Evolutionary conservation across 2,113 vertebrate genomes (phyloP), one percentile per base, ranked within the genome.

Genomic region (Odobenus rosmarus): DNA sequence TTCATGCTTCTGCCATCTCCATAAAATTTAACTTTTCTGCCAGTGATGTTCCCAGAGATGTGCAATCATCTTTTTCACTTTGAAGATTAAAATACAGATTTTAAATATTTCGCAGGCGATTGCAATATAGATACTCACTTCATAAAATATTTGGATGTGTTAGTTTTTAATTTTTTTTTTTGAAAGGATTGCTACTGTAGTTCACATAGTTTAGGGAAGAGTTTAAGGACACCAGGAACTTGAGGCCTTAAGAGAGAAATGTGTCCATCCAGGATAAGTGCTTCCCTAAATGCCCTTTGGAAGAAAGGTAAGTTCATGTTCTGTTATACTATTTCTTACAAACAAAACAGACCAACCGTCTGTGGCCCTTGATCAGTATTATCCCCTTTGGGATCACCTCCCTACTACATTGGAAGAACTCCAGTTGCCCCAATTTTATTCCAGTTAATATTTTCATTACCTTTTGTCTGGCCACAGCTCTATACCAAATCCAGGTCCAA

Each of bases 341-440:
- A 42, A 21, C 24, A 19, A 28, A 71, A 85, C 21, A 46, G 9
- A 76, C 42, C 4, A 28, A 46, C 14, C 10, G 4, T 39, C 3
- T 7, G 4, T 3, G 26, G 26, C n/a, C 1, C 23, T 53, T 31
- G 18, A 8, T 53, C 5, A 13, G 13, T 0, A 5, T 77, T 55
- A 46, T 4, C 11, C 3, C 18, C 16, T 36, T 76, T 16, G 49
- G 7, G 33, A 24, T 4, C 36, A 3, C 6, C 7, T 33, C 8
- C 18, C 64, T 12, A 28, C 24, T 7, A 5, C 39, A 8, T 5
- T 10, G 21, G 24, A 55, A 28, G 42, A 21, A 2, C 3, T 42
- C 39, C 59, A 14, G 4, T 18, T 42, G 1, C 23, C 12, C 7
- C 7, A 7, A 3, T 7, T 46, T 46, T 18, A 31, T 46, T 57